Evolutionary conservation across 2,797 vertebrate species (phyloP), one percentile per base, ranked within the genome.

Genomic region (Eurystomus glaucurus): DNA sequence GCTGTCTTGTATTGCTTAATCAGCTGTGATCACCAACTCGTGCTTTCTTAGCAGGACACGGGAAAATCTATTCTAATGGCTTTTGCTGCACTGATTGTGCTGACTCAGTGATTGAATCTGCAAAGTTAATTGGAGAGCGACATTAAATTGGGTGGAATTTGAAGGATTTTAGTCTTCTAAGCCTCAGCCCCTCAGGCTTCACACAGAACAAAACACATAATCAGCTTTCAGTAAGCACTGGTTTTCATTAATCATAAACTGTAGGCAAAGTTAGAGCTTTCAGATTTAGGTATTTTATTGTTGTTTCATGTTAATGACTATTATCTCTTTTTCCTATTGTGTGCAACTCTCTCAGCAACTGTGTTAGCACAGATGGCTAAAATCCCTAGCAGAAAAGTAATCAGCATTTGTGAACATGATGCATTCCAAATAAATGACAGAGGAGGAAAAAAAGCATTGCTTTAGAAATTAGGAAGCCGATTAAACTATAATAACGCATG

Each of bases 161-260:
- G 93, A 96, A 84, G 54, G 64, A 96, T 97, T 98, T 95, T 77
- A 84, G 78, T 93, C 86, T 87, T 93, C 94, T 96, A 97, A 97
- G 95, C 64, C 72, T 77, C 71, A 96, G 41, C 43, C 95, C 96
- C 85, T 80, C 85, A 94, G 97, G 97, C 80, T 26, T 95, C 94
- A 85, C 74, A 31, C 92, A 90, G 90, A 98, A 88, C 92, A 95
- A 97, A 97, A 90, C 88, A 96, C 83, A 96, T 97, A 97, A 98
- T 97, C 98, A 96, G 93, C 94, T 97, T 97, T 97, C 95, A 93
- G 94, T 94, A 95, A 98, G 83, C 88, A 86, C 85, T 92, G 72
- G 60, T 96, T 93, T 96, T 91, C 97, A 97, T 98, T 97, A 97
- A 98, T 98, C 97, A 97, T 97, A 97, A 98, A 97, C 91, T 89